Evolutionary conservation across 2,797 vertebrate species (phyloP).

Genomic region (Nasua narica): DNA sequence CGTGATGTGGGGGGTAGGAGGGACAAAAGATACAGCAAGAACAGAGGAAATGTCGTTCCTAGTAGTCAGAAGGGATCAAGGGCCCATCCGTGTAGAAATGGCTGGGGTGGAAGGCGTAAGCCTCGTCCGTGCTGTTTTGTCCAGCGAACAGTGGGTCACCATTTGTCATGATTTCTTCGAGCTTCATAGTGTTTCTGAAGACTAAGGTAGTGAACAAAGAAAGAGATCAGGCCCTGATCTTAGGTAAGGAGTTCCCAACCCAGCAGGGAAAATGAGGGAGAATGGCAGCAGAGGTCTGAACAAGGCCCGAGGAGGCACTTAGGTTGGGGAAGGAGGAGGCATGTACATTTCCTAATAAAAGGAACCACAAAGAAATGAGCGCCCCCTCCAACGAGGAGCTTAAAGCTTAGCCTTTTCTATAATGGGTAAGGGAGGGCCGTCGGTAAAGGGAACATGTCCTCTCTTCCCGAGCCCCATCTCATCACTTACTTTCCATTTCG

Average conservation of each 20-base stretch:
- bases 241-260: not conserved
- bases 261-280: not conserved
- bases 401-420: not conserved
- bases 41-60: not conserved
- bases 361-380: not conserved
- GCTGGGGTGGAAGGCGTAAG: constrained; percentile 18
- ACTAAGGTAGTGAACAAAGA: constrained; percentile 50
- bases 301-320: not conserved
- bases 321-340: not conserved
- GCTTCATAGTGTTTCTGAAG: constrained; percentile 54
- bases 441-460: not conserved
- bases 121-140: constrained; percentile 16
- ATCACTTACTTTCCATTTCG: constrained; percentile 70
- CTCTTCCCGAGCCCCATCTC: not conserved
- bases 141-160: constrained; percentile 62
- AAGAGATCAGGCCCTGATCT: constrained; percentile 17
- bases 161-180: constrained; percentile 62
- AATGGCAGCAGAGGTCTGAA: not conserved
- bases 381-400: not conserved
- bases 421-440: not conserved
- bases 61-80: constrained; percentile 61
- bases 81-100: constrained; percentile 46
- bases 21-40: not conserved
- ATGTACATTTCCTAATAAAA: not conserved
- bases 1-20: not conserved